Conservation (phyloP, 2,888 invertebrate species). For the Andrena dorsata region DNA sequence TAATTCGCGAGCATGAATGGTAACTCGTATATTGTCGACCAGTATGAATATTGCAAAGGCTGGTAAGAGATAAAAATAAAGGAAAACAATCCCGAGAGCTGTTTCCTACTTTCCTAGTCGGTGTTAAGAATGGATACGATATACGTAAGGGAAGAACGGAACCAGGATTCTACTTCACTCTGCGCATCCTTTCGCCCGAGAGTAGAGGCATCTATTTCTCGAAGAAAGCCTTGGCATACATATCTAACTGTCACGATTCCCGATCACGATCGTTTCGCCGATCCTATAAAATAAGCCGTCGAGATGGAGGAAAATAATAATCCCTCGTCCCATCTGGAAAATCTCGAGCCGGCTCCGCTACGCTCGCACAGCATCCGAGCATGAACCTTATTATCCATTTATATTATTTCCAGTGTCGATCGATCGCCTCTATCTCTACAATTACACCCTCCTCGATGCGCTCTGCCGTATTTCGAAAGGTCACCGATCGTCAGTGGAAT, state of each 20-base stretch:
- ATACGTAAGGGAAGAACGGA: conserved; percentile 4
- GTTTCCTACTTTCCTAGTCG: conserved; percentile 8
- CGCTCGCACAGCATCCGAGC: conserved; percentile 36
- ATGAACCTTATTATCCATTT: conserved; percentile 66
- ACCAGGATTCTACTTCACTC: neutral
- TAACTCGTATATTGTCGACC: conserved; percentile 5
- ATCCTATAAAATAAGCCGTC: conserved; percentile 34
- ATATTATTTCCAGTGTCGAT: conserved; percentile 69
- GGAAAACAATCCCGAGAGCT: neutral
- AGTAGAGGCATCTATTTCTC: conserved; percentile 30
- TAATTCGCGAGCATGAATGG: conserved; percentile 31
- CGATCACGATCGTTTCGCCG: conserved; percentile 58
- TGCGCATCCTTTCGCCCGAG: conserved; percentile 23
- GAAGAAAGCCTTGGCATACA: conserved; percentile 53
- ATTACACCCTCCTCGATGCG: conserved; percentile 58
- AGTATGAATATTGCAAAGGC: neutral
- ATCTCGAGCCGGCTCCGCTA: conserved; percentile 13
- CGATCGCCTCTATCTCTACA: conserved; percentile 60
- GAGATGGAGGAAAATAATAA: conserved; percentile 35
- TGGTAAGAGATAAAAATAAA: neutral
- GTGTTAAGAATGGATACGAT: conserved; percentile 20
- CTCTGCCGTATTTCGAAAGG: conserved; percentile 62
- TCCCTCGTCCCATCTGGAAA: conserved; percentile 39
- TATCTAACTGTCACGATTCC: conserved; percentile 49
- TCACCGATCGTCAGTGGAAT: conserved; percentile 61